Conservation (phyloP, 53 echinoderm and acorn worm species). For the Actinopyga echinites region DNA sequence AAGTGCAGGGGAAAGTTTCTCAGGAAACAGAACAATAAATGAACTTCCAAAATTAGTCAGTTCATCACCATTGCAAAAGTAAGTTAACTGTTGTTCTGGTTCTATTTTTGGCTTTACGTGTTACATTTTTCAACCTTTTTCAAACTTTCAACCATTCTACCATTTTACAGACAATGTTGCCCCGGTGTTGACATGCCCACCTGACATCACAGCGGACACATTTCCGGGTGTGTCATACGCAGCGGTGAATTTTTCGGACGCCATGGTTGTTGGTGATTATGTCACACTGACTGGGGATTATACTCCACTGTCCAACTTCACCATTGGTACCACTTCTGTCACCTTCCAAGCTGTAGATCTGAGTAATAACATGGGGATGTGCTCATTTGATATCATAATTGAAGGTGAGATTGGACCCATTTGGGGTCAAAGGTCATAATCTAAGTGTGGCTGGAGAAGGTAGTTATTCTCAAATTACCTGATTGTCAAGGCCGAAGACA, state of each 20-base stretch:
- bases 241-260: not conserved
- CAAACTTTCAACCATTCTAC: not conserved
- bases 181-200: slow-evolving; percentile 50
- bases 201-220: slow-evolving; percentile 12
- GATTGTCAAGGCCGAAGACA: no score
- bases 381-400: slow-evolving; percentile 22
- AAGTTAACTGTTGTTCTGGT: no score
- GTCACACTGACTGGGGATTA: not conserved
- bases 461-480: no score
- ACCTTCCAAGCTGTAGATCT: slow-evolving; percentile 9
- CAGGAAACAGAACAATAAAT: no score
- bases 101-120: no score
- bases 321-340: slow-evolving; percentile 25
- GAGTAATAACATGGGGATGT: slow-evolving; percentile 6
- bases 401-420: not conserved
- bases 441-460: no score
- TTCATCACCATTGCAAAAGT: no score
- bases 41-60: no score
- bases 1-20: no score
- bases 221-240: slow-evolving; percentile 34
- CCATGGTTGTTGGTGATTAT: slow-evolving; percentile 15
- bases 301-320: not conserved
- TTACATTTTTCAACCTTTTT: no score
- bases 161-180: slow-evolving; percentile 31
- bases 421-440: no score